A percentile compares a stretch with the other conserved stretches of the same genome.
Conservation (phyloP, 1,140 invertebrate species). For the Diorhabda carinulata region DNA sequence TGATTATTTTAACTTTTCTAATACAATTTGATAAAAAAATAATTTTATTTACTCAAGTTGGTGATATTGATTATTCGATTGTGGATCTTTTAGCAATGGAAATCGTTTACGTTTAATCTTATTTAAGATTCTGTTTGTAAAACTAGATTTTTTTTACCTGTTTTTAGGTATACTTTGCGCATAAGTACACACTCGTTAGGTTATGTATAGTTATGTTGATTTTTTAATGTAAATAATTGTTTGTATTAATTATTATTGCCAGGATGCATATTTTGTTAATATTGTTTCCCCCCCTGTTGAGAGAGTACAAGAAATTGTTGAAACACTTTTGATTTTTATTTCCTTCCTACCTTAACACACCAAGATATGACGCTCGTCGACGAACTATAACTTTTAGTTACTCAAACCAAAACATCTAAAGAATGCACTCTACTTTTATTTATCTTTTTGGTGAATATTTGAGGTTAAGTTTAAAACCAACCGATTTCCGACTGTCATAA, state of each 20-base stretch:
- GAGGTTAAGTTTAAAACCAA: too few species aligned
- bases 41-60: too few species aligned
- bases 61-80: too few species aligned
- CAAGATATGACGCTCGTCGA: too few species aligned
- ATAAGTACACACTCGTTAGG: constrained; percentile 15
- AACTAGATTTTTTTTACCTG: constrained; percentile 23
- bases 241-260: constrained; percentile 14
- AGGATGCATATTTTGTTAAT: constrained; percentile 25
- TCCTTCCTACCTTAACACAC: too few species aligned
- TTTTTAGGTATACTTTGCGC: constrained; percentile 21
- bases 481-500: too few species aligned
- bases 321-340: background rate
- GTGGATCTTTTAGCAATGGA: background rate
- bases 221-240: constrained; percentile 18
- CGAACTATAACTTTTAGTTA: too few species aligned
- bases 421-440: too few species aligned
- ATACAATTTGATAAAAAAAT: too few species aligned
- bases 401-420: too few species aligned
- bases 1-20: too few species aligned
- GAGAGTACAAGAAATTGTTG: constrained; percentile 22
- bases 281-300: constrained; percentile 29
- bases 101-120: constrained; percentile 11
- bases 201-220: constrained; percentile 17
- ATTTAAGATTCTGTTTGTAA: constrained; percentile 21
- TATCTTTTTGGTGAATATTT: too few species aligned